A percentile compares a stretch with the other conserved stretches of the same genome.
phyloP scores from a whole-genome alignment of 2,113 vertebrate genomes.

The Channa argus region DNA sequence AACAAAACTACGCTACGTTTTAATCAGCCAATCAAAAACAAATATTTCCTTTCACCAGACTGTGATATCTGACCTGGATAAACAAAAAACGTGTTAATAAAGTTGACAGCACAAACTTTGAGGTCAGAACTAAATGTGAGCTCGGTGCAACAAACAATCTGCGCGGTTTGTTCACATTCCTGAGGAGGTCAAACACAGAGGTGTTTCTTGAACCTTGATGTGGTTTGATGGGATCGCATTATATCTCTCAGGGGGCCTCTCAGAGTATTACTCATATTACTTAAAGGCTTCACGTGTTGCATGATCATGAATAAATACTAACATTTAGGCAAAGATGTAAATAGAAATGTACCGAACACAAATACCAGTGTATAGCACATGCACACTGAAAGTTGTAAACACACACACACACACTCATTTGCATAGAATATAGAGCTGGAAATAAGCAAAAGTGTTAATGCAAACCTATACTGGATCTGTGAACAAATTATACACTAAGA shows the following conservation, averaged over 20 bases:
- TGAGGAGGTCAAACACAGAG: constrained; percentile 1
- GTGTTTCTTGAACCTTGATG: neutral
- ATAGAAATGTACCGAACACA: neutral
- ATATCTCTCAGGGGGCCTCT: too few relatives aligned
- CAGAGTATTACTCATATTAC: too few relatives aligned
- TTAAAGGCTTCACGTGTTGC: neutral
- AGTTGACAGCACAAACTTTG: neutral
- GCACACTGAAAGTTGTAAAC: neutral
- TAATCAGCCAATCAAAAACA: neutral
- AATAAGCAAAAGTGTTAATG: neutral
- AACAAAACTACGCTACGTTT: constrained; percentile 3
- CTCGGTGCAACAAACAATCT: neutral
- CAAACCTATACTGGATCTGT: too few relatives aligned
- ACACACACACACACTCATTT: neutral
- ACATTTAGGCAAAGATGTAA: neutral
- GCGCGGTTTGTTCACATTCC: constrained; percentile 24
- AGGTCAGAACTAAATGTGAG: constrained; percentile 1
- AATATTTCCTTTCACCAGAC: neutral
- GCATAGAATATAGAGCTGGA: neutral
- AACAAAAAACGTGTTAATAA: neutral
- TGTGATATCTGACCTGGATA: neutral
- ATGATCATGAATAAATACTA: neutral
- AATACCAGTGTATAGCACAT: too few relatives aligned
- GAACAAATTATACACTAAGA: too few relatives aligned
- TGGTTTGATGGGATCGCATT: neutral